Percentiles rank a stretch among this genome's conserved stretches.
These are phyloP conservation scores for Zapornia atra DNA, from an alignment of 2,113 vertebrate genomes.

Conservation along the genomic window DNA sequence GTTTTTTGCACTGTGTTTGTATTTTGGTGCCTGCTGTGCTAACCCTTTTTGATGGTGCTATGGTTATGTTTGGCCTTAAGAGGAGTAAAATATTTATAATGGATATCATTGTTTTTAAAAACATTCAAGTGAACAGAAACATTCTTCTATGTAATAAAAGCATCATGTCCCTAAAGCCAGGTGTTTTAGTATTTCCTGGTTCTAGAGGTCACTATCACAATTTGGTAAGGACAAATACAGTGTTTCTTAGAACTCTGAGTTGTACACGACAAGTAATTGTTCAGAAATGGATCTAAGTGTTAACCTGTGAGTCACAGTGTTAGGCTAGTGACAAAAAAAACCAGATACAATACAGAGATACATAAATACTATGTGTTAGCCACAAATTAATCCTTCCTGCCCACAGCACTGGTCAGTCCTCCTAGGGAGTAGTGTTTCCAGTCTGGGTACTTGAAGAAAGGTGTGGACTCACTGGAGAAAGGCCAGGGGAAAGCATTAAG, in stretches of 20 bases:
- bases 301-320: not conserved
- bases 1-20: not conserved
- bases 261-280: not conserved
- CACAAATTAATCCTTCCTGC: constrained; percentile 1
- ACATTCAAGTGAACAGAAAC: not conserved
- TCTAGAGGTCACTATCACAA: not conserved
- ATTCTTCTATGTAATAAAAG: not conserved
- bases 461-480: not conserved
- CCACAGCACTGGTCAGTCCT: not conserved
- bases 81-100: not conserved
- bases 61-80: not conserved
- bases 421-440: not conserved
- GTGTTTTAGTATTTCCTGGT: not conserved
- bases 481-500: not conserved
- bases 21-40: not conserved
- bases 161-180: not conserved
- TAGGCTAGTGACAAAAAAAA: not conserved
- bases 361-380: not conserved
- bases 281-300: not conserved
- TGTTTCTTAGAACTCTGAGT: not conserved
- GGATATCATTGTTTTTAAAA: not conserved
- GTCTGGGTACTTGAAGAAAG: not conserved
- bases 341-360: not conserved
- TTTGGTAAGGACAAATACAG: not conserved
- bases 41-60: not conserved